Conservation (phyloP, 2,888 invertebrate genomes). For the Augiades crinisus region DNA sequence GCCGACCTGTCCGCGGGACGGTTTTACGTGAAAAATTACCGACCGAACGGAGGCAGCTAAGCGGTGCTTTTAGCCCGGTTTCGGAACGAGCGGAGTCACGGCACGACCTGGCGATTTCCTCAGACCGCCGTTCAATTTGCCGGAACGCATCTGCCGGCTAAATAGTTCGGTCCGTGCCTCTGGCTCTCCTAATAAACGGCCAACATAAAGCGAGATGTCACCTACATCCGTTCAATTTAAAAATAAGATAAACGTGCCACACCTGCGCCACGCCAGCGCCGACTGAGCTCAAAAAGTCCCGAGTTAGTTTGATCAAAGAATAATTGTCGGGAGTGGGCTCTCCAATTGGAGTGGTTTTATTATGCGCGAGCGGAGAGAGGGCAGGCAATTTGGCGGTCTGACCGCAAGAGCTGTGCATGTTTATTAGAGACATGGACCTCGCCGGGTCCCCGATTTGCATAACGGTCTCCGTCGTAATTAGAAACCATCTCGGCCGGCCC, state of each 20-base stretch:
- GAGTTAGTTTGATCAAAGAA: conserved; percentile 53
- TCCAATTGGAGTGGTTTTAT: conserved; percentile 62
- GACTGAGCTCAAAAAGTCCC: conserved; percentile 34
- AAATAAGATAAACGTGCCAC: conserved; percentile 15
- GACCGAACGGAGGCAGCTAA: conserved; percentile 41
- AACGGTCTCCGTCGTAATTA: conserved; percentile 79
- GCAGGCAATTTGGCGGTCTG: conserved; percentile 71
- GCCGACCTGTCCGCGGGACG: conserved; percentile 44
- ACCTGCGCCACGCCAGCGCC: conserved; percentile 6
- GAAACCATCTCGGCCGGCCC: conserved; percentile 76
- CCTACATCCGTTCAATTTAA: conserved; percentile 15
- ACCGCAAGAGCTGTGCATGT: conserved; percentile 73
- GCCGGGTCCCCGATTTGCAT: conserved; percentile 74
- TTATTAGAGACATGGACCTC: conserved; percentile 76
- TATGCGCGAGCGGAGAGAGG: conserved; percentile 54
- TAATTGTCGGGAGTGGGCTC: conserved; percentile 61
- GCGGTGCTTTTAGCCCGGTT: conserved; percentile 67
- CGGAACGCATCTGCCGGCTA: conserved; percentile 57
- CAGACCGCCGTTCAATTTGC: conserved; percentile 56
- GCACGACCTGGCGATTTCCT: conserved; percentile 63
- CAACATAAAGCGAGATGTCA: conserved; percentile 25
- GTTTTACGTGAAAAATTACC: conserved; percentile 63
- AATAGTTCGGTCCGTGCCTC: conserved; percentile 47
- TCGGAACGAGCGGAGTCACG: conserved; percentile 53
- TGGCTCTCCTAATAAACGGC: conserved; percentile 33